Conservation (phyloP, 2,797 vertebrate species). For the Sebastes steindachneri region DNA sequence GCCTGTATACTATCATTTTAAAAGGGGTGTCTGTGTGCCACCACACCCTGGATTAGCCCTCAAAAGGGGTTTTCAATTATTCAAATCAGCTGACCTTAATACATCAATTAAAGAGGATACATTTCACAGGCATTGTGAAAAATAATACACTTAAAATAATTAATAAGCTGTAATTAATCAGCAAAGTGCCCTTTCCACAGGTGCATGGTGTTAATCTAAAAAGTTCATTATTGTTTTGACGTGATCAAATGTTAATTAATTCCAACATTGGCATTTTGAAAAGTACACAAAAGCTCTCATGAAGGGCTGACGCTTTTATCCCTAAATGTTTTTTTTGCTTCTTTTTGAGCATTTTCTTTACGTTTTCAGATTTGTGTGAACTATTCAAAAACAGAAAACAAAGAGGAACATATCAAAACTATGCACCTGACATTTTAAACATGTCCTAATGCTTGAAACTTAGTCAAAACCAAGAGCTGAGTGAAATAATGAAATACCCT, state of each 20-base stretch:
- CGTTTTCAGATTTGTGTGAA: background rate
- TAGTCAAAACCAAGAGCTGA: background rate
- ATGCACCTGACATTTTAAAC: background rate
- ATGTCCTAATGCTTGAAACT: background rate
- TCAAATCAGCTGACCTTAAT: slow-evolving; percentile 74
- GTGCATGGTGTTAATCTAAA: background rate
- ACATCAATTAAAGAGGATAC: slow-evolving; percentile 65
- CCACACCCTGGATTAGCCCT: slow-evolving; percentile 50
- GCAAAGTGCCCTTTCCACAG: background rate
- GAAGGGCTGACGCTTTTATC: background rate
- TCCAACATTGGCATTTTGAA: background rate
- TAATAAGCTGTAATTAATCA: slow-evolving; percentile 39
- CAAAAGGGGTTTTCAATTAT: slow-evolving; percentile 76
- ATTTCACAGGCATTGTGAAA: slow-evolving; percentile 72
- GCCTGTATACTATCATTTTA: background rate
- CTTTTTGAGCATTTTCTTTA: background rate
- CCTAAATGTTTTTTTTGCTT: background rate
- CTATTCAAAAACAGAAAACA: background rate
- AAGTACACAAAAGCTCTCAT: background rate
- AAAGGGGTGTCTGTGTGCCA: slow-evolving; percentile 5
- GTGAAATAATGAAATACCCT: background rate
- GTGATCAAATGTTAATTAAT: background rate
- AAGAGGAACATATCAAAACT: background rate
- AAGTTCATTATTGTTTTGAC: background rate
- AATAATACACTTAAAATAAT: slow-evolving; percentile 62